Percentiles rank a stretch among this genome's conserved stretches.
These are phyloP conservation scores for Pyxicephalus adspersus DNA, from an alignment of 2,113 vertebrate species.

Conservation along the genomic window DNA sequence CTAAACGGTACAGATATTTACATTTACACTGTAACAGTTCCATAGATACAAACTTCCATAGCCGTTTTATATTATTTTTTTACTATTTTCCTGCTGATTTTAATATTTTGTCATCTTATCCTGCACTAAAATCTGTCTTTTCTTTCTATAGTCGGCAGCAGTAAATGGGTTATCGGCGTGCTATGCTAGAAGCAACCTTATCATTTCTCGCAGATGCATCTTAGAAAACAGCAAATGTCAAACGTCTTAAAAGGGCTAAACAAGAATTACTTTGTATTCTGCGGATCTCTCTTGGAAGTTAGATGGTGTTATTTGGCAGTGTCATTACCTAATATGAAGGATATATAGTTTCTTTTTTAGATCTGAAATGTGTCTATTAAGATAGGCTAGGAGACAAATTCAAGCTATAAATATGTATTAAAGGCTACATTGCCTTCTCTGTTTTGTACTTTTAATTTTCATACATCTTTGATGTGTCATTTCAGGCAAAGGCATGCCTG, in stretches of 20 bases:
- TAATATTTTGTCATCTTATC: neutral
- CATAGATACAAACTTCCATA: no score
- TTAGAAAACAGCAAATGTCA: conserved; percentile 56
- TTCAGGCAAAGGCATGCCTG: neutral
- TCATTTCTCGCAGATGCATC: conserved; percentile 51
- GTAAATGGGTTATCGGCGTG: conserved; percentile 27
- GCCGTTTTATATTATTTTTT: no score
- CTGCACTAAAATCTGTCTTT: neutral
- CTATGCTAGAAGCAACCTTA: conserved; percentile 46
- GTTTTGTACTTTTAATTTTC: neutral
- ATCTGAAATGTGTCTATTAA: conserved; percentile 47
- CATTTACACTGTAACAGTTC: no score
- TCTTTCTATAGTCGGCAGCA: conserved; percentile 56
- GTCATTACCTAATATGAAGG: conserved; percentile 37
- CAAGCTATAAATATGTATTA: conserved; percentile 35
- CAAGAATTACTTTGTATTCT: conserved; percentile 55
- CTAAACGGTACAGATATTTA: no score
- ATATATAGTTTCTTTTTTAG: conserved; percentile 32
- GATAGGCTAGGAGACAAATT: conserved; percentile 33
- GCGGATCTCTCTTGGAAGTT: conserved; percentile 42
- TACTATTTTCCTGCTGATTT: no score
- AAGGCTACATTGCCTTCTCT: conserved; percentile 15
- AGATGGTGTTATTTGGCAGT: conserved; percentile 50
- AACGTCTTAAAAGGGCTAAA: conserved; percentile 51
- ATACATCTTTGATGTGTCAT: conserved; percentile 11